These are phyloP conservation scores for Acleris emargana DNA, from an alignment of 2,888 invertebrate species.

Conservation along the genomic window DNA sequence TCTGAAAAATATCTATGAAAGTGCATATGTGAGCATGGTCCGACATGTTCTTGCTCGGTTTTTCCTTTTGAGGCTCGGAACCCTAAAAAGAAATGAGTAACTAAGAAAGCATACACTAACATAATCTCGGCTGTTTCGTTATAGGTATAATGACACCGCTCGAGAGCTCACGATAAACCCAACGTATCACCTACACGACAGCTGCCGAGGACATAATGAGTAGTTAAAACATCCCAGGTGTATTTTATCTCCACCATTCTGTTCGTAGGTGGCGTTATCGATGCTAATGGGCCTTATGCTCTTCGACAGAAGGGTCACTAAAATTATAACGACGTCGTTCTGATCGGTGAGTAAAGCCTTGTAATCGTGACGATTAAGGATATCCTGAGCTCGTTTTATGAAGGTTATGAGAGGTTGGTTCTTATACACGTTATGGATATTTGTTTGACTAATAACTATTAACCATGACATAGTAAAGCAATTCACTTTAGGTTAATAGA, in stretches of 20 bases:
- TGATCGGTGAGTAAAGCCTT: conserved; percentile 15
- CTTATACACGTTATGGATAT: background rate
- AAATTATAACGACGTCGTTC: conserved; percentile 29
- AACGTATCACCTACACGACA: conserved; percentile 16
- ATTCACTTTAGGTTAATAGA: too few species aligned
- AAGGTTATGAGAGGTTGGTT: background rate
- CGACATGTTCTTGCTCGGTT: too few species aligned
- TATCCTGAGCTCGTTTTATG: conserved; percentile 28
- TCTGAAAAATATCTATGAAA: too few species aligned
- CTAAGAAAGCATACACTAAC: too few species aligned
- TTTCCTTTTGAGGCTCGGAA: too few species aligned
- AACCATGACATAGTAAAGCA: too few species aligned
- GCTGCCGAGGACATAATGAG: conserved; percentile 31
- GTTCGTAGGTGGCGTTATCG: conserved; percentile 20
- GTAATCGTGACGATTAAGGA: conserved; percentile 33
- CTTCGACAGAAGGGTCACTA: conserved; percentile 31
- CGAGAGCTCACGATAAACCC: conserved; percentile 10
- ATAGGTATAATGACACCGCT: background rate
- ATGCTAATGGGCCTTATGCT: conserved; percentile 17
- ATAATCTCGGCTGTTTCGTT: too few species aligned
- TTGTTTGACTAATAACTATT: too few species aligned
- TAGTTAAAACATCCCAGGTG: conserved; percentile 33
- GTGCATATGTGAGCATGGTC: too few species aligned
- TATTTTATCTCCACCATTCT: conserved; percentile 30
- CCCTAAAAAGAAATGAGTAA: too few species aligned